These are phyloP conservation scores for Stichopus chloronotus DNA, from an alignment of 35 echinoderm and acorn worm genomes.

Conservation along the genomic window DNA sequence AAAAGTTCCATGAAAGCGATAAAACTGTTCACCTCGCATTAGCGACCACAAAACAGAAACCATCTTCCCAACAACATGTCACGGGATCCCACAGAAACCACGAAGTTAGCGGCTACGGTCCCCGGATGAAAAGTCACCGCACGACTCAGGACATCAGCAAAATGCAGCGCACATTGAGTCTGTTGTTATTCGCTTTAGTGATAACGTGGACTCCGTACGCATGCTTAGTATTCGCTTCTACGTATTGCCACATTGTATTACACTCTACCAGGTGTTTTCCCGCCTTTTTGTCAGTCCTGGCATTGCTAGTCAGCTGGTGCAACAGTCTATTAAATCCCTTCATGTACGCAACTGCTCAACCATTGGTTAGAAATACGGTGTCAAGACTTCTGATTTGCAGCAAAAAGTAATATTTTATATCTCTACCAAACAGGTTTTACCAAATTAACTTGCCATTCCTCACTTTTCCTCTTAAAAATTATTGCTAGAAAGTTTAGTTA, in stretches of 20 bases:
- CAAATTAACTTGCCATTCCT: too few relatives aligned
- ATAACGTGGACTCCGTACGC: constrained; percentile 30
- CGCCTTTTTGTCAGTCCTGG: not conserved
- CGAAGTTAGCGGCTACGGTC: not conserved
- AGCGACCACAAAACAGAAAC: not conserved
- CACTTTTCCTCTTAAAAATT: too few relatives aligned
- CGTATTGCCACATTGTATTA: not conserved
- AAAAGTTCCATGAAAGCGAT: not conserved
- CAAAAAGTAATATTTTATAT: not conserved
- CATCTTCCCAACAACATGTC: not conserved
- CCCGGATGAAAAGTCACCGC: not conserved
- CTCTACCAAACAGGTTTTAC: too few relatives aligned
- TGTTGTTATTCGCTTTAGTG: not conserved
- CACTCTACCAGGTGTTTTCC: constrained; percentile 3
- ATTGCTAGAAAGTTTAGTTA: too few relatives aligned
- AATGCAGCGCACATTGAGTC: not conserved
- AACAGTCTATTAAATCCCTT: constrained; percentile 31
- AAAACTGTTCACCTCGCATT: not conserved
- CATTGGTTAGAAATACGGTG: not conserved
- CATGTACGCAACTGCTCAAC: constrained; percentile 14
- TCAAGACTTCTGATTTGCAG: not conserved
- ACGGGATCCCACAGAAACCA: not conserved
- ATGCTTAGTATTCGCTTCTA: not conserved
- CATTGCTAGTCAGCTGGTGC: not conserved
- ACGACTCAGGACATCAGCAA: not conserved